Percentiles rank a stretch among this genome's conserved stretches.
phyloP scores from a whole-genome alignment of 2,797 vertebrate genomes.

The Helicolenus hilgendorfi region DNA sequence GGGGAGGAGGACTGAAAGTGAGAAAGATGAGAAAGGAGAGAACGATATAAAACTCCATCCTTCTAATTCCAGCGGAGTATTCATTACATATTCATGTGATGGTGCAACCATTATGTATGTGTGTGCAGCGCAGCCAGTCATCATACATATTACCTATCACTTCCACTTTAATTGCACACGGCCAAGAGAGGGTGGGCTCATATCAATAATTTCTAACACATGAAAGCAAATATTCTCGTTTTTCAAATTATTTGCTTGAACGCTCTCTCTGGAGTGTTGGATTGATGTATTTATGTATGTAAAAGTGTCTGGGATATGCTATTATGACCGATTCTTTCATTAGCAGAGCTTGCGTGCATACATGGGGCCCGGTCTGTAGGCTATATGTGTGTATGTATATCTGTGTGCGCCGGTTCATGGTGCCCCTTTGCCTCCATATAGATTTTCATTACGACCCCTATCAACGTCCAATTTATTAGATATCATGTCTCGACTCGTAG shows the following conservation, averaged over 20 bases:
- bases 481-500: constrained; percentile 47
- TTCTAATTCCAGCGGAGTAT: constrained; percentile 66
- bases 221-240: constrained; percentile 79
- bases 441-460: constrained; percentile 67
- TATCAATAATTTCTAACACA: constrained; percentile 76
- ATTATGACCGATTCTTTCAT: constrained; percentile 75
- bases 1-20: constrained; percentile 52
- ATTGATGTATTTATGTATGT: constrained; percentile 53
- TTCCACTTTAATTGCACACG: constrained; percentile 74
- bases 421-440: constrained; percentile 25
- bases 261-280: constrained; percentile 21
- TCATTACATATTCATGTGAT: constrained; percentile 80
- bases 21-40: constrained; percentile 61
- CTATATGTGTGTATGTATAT: neutral
- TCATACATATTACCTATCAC: constrained; percentile 73
- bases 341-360: constrained; percentile 22
- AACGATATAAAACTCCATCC: constrained; percentile 58
- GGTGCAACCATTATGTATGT: constrained; percentile 23
- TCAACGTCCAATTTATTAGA: constrained; percentile 72
- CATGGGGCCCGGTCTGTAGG: neutral
- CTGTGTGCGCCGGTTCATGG: neutral
- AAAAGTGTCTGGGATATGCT: constrained; percentile 34
- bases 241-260: constrained; percentile 81
- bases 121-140: constrained; percentile 32
- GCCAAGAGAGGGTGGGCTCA: constrained; percentile 50